Conservation (phyloP, 1,140 invertebrate species). For the Drosophila sp. region DNA sequence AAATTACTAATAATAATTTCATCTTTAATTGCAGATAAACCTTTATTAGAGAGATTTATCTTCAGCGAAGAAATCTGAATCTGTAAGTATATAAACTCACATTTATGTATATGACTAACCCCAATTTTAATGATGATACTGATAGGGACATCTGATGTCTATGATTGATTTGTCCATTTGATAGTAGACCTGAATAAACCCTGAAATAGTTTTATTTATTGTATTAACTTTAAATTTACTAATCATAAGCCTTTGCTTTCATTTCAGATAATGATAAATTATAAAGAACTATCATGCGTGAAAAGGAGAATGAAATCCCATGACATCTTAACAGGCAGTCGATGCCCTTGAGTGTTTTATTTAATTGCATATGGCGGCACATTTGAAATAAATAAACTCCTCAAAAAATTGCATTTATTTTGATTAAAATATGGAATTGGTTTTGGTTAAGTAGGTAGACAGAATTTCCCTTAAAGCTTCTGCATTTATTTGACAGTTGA, state of each 20-base stretch:
- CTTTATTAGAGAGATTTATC: neutral
- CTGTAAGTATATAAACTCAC: neutral
- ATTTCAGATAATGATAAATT: constrained; percentile 4
- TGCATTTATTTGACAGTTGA: too few species aligned
- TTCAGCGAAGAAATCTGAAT: neutral
- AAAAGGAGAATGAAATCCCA: too few species aligned
- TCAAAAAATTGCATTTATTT: too few species aligned
- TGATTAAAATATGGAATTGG: too few species aligned
- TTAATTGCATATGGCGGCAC: too few species aligned
- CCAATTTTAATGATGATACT: constrained; percentile 43
- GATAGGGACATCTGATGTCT: constrained; percentile 45
- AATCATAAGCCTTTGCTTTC: neutral
- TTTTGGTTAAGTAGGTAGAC: too few species aligned
- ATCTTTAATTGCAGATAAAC: constrained; percentile 7
- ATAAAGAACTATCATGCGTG: neutral
- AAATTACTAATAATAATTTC: neutral
- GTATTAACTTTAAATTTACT: neutral
- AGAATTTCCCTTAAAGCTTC: too few species aligned
- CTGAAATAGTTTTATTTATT: neutral
- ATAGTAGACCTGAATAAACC: constrained; percentile 2
- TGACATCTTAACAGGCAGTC: too few species aligned
- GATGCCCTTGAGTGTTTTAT: constrained; percentile 53
- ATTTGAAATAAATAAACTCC: too few species aligned
- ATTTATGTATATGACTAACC: neutral
- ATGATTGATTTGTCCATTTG: constrained; percentile 41